Conservation (phyloP, 2,113 vertebrate genomes). For the Rhinogobius similis region DNA sequence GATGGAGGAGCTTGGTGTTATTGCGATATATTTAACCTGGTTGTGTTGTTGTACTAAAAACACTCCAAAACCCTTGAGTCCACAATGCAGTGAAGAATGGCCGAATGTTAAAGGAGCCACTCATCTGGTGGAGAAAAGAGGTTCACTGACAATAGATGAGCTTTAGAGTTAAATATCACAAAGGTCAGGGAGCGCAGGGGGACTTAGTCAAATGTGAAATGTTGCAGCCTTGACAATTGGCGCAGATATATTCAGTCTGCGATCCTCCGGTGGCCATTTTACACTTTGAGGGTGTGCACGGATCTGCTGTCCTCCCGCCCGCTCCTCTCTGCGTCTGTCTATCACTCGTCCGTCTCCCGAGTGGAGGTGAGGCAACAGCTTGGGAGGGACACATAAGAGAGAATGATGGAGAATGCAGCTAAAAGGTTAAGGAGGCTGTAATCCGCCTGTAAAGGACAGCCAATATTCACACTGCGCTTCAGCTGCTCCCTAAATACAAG, state of each 20-base stretch:
- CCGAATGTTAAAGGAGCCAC: conserved; percentile 75
- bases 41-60: conserved; percentile 31
- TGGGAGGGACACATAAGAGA: conserved; percentile 71
- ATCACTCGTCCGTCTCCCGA: conserved; percentile 51
- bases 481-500: conserved; percentile 58
- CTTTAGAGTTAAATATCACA: conserved; percentile 76
- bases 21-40: too few relatives aligned
- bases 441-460: conserved; percentile 72
- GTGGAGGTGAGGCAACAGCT: conserved; percentile 69
- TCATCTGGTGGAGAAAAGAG: conserved; percentile 60
- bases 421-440: conserved; percentile 76
- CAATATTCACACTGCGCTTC: conserved; percentile 72
- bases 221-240: conserved; percentile 74
- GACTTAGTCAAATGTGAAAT: conserved; percentile 78
- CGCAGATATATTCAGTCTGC: conserved; percentile 70
- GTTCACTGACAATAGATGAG: conserved; percentile 77
- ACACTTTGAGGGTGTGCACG: conserved; percentile 36
- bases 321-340: conserved; percentile 22
- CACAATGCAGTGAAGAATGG: conserved; percentile 58
- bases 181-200: conserved; percentile 76
- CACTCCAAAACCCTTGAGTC: conserved; percentile 49
- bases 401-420: conserved; percentile 73
- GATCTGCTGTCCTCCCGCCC: conserved; percentile 20
- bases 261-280: conserved; percentile 72
- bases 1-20: too few relatives aligned